Conservation (phyloP, 2,888 invertebrate genomes). For the Plagodis pulveraria region DNA sequence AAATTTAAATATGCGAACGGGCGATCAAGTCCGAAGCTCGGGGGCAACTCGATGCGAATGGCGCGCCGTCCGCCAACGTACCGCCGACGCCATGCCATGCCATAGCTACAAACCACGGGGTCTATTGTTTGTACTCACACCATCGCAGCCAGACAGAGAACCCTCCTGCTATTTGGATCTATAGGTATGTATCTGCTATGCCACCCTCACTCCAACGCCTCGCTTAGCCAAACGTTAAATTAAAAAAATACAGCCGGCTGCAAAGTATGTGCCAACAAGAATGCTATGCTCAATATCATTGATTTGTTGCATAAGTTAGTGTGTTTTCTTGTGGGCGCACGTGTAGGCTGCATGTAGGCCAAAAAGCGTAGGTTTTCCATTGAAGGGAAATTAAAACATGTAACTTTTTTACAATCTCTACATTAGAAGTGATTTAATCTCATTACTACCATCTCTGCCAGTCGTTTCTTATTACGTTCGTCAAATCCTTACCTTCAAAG, state of each 20-base stretch:
- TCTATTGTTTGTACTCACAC: conserved; percentile 63
- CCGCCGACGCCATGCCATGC: conserved; percentile 52
- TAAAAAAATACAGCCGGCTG: neutral
- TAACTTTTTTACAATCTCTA: neutral
- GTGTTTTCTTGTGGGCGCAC: conserved; percentile 23
- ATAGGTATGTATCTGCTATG: conserved; percentile 54
- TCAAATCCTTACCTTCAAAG: too few relatives aligned
- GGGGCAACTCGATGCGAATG: conserved; percentile 71
- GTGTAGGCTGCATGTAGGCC: conserved; percentile 33
- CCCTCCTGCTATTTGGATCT: conserved; percentile 61
- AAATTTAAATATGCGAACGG: conserved; percentile 68
- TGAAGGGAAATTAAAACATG: conserved; percentile 12
- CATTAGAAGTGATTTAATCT: too few relatives aligned
- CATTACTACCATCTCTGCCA: too few relatives aligned
- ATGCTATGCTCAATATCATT: too few relatives aligned
- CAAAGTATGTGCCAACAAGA: neutral
- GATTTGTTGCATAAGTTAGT: neutral
- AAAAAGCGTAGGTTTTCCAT: conserved; percentile 32
- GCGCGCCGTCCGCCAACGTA: conserved; percentile 51
- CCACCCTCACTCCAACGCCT: conserved; percentile 37
- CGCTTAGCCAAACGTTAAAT: conserved; percentile 23
- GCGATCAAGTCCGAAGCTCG: conserved; percentile 78
- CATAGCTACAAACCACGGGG: conserved; percentile 70
- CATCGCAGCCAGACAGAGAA: conserved; percentile 74
- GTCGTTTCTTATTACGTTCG: too few relatives aligned